Evolutionary conservation across 2,888 invertebrate genomes (phyloP).

Genomic region (Axea sp.): DNA sequence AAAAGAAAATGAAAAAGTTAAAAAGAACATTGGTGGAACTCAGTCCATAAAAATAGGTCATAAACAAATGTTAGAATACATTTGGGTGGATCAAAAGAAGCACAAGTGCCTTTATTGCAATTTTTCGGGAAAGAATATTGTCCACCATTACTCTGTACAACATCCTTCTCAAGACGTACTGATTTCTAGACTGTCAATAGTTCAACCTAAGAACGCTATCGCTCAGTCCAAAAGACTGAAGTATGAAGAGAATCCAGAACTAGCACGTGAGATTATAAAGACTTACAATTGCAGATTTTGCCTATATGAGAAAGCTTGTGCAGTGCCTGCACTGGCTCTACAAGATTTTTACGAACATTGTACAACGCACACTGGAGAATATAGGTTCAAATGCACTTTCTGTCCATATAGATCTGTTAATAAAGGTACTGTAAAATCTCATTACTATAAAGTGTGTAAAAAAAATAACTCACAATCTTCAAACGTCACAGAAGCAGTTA

Average conservation of each 20-base stretch:
- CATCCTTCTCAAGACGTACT: conserved; percentile 85
- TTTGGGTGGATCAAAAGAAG: conserved; percentile 70
- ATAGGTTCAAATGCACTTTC: conserved; percentile 83
- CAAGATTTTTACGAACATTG: conserved; percentile 86
- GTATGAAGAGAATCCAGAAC: conserved; percentile 67
- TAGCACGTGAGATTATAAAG: conserved; percentile 10
- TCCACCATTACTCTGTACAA: conserved; percentile 83
- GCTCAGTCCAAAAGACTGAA: conserved; percentile 80
- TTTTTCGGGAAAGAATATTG: conserved; percentile 83
- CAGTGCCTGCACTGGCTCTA: conserved; percentile 63
- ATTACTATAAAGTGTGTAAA: conserved; percentile 74
- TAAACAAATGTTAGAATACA: conserved; percentile 67
- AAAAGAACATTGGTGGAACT: not conserved
- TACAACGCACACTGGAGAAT: conserved; percentile 89
- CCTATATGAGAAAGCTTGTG: conserved; percentile 64
- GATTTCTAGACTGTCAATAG: conserved; percentile 82
- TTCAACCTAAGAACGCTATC: conserved; percentile 81
- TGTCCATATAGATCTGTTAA: conserved; percentile 80
- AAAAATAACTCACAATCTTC: conserved; percentile 12
- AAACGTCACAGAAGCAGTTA: conserved; percentile 62
- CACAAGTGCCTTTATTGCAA: conserved; percentile 83
- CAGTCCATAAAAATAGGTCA: conserved; percentile 47
- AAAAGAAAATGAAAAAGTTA: conserved; percentile 36
- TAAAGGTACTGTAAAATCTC: conserved; percentile 73
- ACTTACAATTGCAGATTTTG: conserved; percentile 76